Base-by-base conservation (phyloP, 1,140 invertebrate species). In the Solenopsis fugax region DNA sequence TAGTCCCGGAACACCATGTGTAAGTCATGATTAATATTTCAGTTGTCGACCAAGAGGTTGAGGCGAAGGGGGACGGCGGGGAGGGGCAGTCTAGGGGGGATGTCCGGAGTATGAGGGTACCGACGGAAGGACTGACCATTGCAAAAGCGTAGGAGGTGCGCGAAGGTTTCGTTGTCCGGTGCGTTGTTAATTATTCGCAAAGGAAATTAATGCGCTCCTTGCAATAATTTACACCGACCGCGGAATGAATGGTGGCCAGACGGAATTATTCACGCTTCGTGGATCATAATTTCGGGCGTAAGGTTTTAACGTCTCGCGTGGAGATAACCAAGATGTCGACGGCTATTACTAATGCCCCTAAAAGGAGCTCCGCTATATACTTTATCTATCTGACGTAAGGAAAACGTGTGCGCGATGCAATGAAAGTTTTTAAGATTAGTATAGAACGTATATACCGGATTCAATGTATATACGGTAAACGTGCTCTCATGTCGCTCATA, bases 11-110 rank as follows among this genome's bases (percentile, higher is more conserved):
- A 91, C 88, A 87, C 87, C 90, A 88, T 92, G 92, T 93, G 92
- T 94, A 93, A 94, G 93, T 94, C 92, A 90, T 92, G 93, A 94
- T 94, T 93, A 94, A 94, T 93, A 94, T 94, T 94, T 93, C 90
- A 94, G 89, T 89, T 89, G 91, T 92, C 92, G 91, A 92, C 87
- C 78, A 69, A 88, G 89, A 62, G 90, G 87, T 82, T 69, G 73
- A 89, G 71, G 85, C 69, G 72, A 89, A 84, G 84, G 71, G 56
- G 58, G 73, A 54, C 21, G 21, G 37, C 50, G 34, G 56, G 34
- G 21, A 12, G 48, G 21, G 56, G 85, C 29, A 48, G 16, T 29
- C 34, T 54, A 64, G 67, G 56, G 67, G 64, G 84, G 75, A 76
- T 18, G 78, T 54, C 75, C 62, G 73, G 77, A 82, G 64, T 81